Percentiles rank a stretch among this genome's conserved stretches.
Evolutionary conservation across 2,113 vertebrate species (phyloP).

Genomic region (Brachionichthys hirsutus): DNA sequence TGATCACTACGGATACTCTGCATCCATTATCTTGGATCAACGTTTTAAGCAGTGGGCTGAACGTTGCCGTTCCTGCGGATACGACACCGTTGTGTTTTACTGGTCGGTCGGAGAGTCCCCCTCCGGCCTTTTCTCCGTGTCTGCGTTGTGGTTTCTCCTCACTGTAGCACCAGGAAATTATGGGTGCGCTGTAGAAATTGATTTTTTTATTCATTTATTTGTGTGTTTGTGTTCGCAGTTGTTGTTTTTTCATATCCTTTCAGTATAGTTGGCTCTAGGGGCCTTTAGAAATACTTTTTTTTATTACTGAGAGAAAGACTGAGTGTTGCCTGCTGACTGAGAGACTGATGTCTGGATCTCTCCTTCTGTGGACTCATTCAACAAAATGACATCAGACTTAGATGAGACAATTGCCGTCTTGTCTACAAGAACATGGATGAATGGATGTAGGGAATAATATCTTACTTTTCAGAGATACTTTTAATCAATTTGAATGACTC

Average conservation of each 20-base stretch:
- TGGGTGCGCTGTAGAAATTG: slow-evolving; percentile 1
- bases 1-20: not conserved
- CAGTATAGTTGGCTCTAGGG: slow-evolving; percentile 36
- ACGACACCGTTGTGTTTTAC: not conserved
- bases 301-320: slow-evolving; percentile 37
- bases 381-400: not conserved
- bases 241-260: slow-evolving; percentile 3
- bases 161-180: slow-evolving; percentile 6
- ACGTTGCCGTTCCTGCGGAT: not conserved
- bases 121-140: not conserved
- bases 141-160: slow-evolving; percentile 13
- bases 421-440: too few species aligned
- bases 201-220: not conserved
- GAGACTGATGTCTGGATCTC: slow-evolving; percentile 43
- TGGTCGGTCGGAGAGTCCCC: too few species aligned
- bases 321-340: slow-evolving; percentile 37
- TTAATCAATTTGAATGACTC: too few species aligned
- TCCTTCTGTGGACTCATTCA: slow-evolving; percentile 6
- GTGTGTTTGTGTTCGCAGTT: not conserved
- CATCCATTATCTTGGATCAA: not conserved
- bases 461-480: too few species aligned
- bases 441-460: too few species aligned
- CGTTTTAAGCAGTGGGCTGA: not conserved
- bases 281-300: slow-evolving; percentile 42
- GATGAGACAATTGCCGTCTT: too few species aligned